Evolutionary conservation across 2,113 vertebrate species (phyloP).

Genomic region (Vidua macroura): DNA sequence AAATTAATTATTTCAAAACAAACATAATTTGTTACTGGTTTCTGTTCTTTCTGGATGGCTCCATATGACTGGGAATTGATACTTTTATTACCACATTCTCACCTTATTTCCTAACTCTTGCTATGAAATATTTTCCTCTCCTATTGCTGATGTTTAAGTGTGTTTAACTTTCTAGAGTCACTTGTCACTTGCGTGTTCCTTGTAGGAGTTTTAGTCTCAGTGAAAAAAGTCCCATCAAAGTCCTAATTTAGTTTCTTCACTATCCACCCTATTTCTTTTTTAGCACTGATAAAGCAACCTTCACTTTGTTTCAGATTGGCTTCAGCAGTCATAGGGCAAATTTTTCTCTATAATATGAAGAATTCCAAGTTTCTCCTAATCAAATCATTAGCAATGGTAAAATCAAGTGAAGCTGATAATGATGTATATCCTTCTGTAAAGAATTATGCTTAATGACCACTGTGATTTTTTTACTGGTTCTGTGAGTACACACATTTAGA

Average conservation of each 20-base stretch:
- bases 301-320: not conserved
- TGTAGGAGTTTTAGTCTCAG: not conserved
- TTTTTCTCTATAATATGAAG: not conserved
- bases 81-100: not conserved
- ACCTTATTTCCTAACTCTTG: not conserved
- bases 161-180: not conserved
- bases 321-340: not conserved
- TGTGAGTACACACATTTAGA: rapidly evolving
- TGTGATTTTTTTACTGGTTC: not conserved
- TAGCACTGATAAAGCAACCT: not conserved
- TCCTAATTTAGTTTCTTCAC: not conserved
- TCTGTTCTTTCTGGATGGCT: not conserved
- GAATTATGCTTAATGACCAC: not conserved
- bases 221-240: not conserved
- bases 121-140: not conserved
- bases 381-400: not conserved
- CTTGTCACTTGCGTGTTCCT: not conserved
- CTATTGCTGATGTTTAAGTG: not conserved
- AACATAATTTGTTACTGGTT: not conserved
- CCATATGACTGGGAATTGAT: not conserved
- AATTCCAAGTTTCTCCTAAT: not conserved
- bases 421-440: not conserved
- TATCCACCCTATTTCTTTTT: not conserved
- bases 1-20: not conserved
- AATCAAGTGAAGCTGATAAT: not conserved